Percentiles rank a stretch among this genome's conserved stretches.
Evolutionary conservation across 1,140 invertebrate genomes (phyloP).

Genomic region (Dufourea novaeangliae): DNA sequence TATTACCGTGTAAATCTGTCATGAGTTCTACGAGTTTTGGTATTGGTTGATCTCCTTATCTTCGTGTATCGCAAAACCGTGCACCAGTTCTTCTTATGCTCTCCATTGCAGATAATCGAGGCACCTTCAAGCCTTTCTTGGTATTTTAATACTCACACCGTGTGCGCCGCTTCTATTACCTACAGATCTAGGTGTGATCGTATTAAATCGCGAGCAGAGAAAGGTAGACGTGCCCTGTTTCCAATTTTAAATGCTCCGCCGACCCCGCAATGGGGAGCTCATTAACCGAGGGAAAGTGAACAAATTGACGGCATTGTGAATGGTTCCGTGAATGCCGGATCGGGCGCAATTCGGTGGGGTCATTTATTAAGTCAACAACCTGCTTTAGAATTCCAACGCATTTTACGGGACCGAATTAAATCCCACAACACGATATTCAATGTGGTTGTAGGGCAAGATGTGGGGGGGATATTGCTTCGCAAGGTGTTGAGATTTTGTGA

Average conservation of each 20-base stretch:
- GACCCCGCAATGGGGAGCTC: too few species aligned
- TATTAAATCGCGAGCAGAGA: background rate
- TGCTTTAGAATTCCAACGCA: conserved; percentile 33
- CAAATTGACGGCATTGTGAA: conserved; percentile 20
- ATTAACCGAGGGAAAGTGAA: background rate
- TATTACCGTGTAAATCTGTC: too few species aligned
- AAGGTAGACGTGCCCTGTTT: too few species aligned
- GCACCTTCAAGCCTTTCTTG: too few species aligned
- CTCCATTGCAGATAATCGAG: too few species aligned
- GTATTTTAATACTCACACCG: too few species aligned
- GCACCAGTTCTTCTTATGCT: too few species aligned
- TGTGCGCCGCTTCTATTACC: too few species aligned
- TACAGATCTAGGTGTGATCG: too few species aligned
- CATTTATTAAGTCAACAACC: conserved; percentile 49
- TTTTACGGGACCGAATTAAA: conserved; percentile 24
- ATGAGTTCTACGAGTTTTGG: too few species aligned
- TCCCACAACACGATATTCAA: background rate
- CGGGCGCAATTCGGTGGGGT: conserved; percentile 11
- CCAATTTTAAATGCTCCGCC: conserved; percentile 1
- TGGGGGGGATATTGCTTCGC: conserved; percentile 29
- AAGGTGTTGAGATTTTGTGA: background rate
- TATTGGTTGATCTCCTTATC: too few species aligned
- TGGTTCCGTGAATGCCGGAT: conserved; percentile 5
- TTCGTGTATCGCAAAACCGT: too few species aligned
- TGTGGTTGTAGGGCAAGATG: background rate